Evolutionary conservation across 2,113 vertebrate species (phyloP).

Genomic region (Stercorarius parasiticus): DNA sequence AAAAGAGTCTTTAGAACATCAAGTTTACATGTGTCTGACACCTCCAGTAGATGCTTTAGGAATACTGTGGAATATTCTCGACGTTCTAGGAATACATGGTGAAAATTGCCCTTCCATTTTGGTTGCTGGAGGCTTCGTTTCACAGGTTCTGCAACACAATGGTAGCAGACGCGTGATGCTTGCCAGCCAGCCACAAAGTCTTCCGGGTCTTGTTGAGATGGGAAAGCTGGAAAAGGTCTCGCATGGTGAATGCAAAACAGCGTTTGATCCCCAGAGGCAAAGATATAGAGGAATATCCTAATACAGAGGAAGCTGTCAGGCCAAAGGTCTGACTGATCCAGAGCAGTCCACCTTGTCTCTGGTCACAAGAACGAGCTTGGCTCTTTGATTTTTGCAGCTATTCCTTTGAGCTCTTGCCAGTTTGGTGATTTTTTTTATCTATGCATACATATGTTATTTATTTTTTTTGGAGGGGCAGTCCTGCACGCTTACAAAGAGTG

Average conservation of each 20-base stretch:
- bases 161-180: background rate
- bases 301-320: background rate
- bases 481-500: background rate
- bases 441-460: background rate
- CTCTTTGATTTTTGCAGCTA: background rate
- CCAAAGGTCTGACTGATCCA: background rate
- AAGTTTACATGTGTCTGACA: background rate
- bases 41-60: background rate
- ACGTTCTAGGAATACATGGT: background rate
- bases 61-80: background rate
- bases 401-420: background rate
- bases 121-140: background rate
- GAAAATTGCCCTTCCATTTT: background rate
- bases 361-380: background rate
- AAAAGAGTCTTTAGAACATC: background rate
- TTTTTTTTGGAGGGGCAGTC: background rate
- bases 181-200: background rate
- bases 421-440: background rate
- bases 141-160: background rate
- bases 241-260: background rate
- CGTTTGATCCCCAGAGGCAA: background rate
- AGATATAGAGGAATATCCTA: background rate
- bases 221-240: background rate
- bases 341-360: background rate
- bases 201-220: background rate